Evolutionary conservation across 2,888 invertebrate species (phyloP).

Genomic region (Scelioninae gen. 1): DNA sequence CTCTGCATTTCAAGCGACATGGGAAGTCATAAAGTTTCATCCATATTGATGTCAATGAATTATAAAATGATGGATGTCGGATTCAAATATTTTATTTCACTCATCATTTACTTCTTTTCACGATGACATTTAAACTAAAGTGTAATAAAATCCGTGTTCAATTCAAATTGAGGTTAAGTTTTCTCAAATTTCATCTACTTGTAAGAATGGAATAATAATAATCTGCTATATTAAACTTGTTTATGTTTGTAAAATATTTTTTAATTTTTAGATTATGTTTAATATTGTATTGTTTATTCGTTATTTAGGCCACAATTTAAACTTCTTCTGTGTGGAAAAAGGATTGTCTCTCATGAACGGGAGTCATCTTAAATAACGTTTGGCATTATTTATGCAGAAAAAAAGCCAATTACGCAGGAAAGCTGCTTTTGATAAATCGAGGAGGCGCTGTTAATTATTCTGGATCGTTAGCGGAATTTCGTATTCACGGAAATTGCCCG

Average conservation of each 20-base stretch:
- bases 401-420: slow-evolving; percentile 30
- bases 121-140: no score
- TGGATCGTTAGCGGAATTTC: slow-evolving; percentile 42
- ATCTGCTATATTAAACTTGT: no score
- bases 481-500: slow-evolving; percentile 45
- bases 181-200: no score
- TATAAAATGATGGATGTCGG: slow-evolving; percentile 35
- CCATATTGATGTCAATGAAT: slow-evolving; percentile 47
- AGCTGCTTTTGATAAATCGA: slow-evolving; percentile 41
- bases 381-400: slow-evolving; percentile 34
- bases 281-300: no score
- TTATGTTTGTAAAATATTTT: no score
- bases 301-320: no score
- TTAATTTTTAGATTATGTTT: no score
- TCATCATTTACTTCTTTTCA: slow-evolving; percentile 18
- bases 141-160: not conserved
- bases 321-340: not conserved
- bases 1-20: slow-evolving; percentile 51
- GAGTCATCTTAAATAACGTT: slow-evolving; percentile 1
- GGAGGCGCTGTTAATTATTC: slow-evolving; percentile 30
- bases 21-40: slow-evolving; percentile 53
- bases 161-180: not conserved
- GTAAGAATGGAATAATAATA: no score
- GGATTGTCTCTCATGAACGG: not conserved
- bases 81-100: slow-evolving; percentile 32